Base-by-base conservation (phyloP, 2,797 vertebrate genomes). In the Coracias cyanogaster region DNA sequence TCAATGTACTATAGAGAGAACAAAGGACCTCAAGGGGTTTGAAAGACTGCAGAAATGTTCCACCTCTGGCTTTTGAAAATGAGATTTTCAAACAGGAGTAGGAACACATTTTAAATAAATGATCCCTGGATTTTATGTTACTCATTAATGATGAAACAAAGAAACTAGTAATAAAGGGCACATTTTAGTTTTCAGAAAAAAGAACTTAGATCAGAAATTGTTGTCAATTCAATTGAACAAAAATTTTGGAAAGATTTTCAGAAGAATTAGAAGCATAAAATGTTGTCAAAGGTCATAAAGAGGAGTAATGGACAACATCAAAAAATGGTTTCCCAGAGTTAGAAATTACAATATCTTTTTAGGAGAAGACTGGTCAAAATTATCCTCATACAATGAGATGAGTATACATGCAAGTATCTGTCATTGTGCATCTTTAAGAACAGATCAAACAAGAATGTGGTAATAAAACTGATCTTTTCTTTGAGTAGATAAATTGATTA, bases 31-130 rank as follows among this genome's bases (percentile, higher is more conserved):
- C 86, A 69, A 78, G 91, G 80, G 91, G 45, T 83, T 22, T 92
- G 41, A 64, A 60, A 58, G n/a, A 73, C 46, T 91, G 73, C 13
- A 91, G 82, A 97, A 95, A 91, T 65, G 72, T 96, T 97, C 90
- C 65, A 93, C 54, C 41, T 96, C 96, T 97, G 80, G 37, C 93
- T 98, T 97, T 95, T 77, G 97, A 96, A 96, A 93, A 86, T 82
- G 35, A 96, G 82, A 73, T 92, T 97, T 97, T 96, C 89, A 95
- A 93, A 91, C 21, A 93, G 69, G 79, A 94, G 10, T 79, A 84
- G 25, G 48, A 97, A 91, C 6, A 94, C 54, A 90, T 86, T 95
- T 96, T 94, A 95, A 96, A 97, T 85, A 73, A 80, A 86, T 82
- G 22, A 89, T 77, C 85, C 31, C 80, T 77, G 25, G n/a, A 73